Conservation (phyloP, 2,888 invertebrate genomes). For the Andrena hattorfiana region DNA sequence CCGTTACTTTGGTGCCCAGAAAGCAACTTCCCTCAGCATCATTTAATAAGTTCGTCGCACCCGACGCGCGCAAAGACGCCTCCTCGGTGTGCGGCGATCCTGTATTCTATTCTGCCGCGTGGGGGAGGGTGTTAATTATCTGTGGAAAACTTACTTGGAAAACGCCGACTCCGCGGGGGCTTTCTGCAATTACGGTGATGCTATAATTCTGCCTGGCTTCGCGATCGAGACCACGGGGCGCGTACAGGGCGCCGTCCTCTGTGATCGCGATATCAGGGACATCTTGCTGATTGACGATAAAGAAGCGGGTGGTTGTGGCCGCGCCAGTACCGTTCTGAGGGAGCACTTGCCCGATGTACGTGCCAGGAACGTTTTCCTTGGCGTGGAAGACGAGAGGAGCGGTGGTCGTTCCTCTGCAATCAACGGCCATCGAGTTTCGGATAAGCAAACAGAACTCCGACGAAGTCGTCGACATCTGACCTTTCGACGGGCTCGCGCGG, state of each 20-base stretch:
- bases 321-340: slow-evolving; percentile 86
- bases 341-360: slow-evolving; percentile 90
- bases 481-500: slow-evolving; percentile 38
- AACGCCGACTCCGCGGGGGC: slow-evolving; percentile 90
- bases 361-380: slow-evolving; percentile 91
- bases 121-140: slow-evolving; percentile 20
- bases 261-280: slow-evolving; percentile 92
- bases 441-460: slow-evolving; percentile 49
- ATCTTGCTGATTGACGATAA: slow-evolving; percentile 94
- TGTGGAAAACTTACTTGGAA: slow-evolving; percentile 87
- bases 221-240: slow-evolving; percentile 91
- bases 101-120: background rate
- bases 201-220: slow-evolving; percentile 91
- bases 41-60: slow-evolving; percentile 27
- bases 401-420: slow-evolving; percentile 88
- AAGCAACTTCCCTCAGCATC: slow-evolving; percentile 8
- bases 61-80: background rate
- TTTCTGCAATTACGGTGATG: slow-evolving; percentile 93
- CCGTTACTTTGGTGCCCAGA: slow-evolving; percentile 1
- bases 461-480: slow-evolving; percentile 45
- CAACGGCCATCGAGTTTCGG: slow-evolving; percentile 64
- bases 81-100: background rate
- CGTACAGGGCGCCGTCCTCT: slow-evolving; percentile 92
- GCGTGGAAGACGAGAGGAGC: slow-evolving; percentile 91
- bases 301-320: slow-evolving; percentile 87